phyloP scores from a whole-genome alignment of 2,888 invertebrate species.

The Stenurella melanura region DNA sequence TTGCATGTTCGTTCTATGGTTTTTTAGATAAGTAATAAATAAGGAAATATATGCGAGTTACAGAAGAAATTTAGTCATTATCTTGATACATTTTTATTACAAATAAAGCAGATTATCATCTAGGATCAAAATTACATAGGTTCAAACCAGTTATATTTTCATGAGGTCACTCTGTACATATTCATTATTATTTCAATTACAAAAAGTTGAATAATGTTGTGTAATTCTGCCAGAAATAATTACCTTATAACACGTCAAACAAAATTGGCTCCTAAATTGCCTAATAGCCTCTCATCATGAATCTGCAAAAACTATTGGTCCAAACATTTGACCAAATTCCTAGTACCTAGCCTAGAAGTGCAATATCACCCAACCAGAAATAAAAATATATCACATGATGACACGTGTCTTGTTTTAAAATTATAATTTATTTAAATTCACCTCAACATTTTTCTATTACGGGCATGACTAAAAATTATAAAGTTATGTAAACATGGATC shows the following conservation, averaged over 20 bases:
- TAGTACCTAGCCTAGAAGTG: not conserved
- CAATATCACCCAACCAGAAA: not conserved
- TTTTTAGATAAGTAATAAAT: no score
- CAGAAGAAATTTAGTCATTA: no score
- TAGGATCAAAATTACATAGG: no score
- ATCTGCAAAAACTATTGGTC: no score
- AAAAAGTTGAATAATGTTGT: not conserved
- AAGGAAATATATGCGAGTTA: no score
- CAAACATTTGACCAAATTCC: no score
- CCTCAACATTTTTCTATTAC: constrained; percentile 11
- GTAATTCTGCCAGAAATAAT: not conserved
- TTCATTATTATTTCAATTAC: not conserved
- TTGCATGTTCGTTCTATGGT: no score
- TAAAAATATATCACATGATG: not conserved
- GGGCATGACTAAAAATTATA: constrained; percentile 6
- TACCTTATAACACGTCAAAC: not conserved
- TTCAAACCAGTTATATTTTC: not conserved
- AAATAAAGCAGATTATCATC: no score
- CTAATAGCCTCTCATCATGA: no score
- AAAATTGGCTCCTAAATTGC: not conserved
- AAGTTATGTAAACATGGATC: constrained; percentile 23
- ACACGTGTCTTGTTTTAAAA: not conserved
- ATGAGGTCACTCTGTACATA: not conserved
- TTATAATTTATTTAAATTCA: not conserved
- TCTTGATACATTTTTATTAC: no score